Base-by-base conservation (phyloP, 2,113 vertebrate species). In the Pitta sordida region DNA sequence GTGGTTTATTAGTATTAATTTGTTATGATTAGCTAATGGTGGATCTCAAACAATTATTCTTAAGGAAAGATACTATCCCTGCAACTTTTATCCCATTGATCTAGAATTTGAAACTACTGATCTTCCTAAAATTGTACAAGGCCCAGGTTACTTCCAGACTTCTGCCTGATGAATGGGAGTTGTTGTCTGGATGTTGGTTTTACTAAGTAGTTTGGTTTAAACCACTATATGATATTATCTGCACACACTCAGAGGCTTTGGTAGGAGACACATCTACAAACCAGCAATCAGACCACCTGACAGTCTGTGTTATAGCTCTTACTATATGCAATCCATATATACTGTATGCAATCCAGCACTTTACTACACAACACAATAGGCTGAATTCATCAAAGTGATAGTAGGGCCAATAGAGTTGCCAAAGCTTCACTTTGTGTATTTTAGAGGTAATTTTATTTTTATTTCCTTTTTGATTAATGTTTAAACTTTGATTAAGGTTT, bases 401-500 rank as follows among this genome's bases (percentile, higher is more conserved):
- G 22, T 3, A 3, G 18, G 89, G 87, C 94, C 87, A 85, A 83
- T 63, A 82, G 36, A 27, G n/a, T 58, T 94, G 75, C 90, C 71
- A 91, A 91, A 68, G 55, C 59, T 67, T 70, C 92, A 85, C 43
- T 83, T 26, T 27, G 70, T 24, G 49, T 16, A 69, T 56, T 91
- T 80, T 91, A 78, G 36, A 68, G 44, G 46, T 53, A 85, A 74
- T 80, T 81, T 77, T 59, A 80, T 44, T 91, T 88, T 91, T 86
- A 93, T 94, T 83, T 96, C 91, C 91, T 86, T 95, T 95, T 84
- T 88, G 86, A 87, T 91, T 92, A 86, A 80, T 89, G 68, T 96
- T 94, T 96, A 92, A 96, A 95, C 65, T 79, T 90, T 76, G 65
- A 88, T 85, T 92, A 90, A 60, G 41, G 63, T 11, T 96, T 96